Evolutionary conservation across 2,888 invertebrate species (phyloP), one percentile per base, ranked within the genome.

Genomic region (Aporophyla lueneburgensis): DNA sequence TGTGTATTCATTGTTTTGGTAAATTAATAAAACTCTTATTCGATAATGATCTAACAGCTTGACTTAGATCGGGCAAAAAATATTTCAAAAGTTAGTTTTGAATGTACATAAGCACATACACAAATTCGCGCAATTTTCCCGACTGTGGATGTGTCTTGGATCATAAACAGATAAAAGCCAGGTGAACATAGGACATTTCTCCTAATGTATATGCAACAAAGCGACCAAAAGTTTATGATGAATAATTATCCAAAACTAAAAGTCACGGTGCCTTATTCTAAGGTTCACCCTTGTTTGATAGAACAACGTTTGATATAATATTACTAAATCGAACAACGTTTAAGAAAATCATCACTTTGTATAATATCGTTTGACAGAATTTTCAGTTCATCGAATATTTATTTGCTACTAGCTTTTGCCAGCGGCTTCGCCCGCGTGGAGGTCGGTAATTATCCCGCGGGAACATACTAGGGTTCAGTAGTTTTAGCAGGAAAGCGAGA

Each of bases 231-330:
- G 33, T n/a, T 63, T 33, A 53, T 54, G 80, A 65, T 66, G 19
- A 49, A 59, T 59, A 71, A 65, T 59, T n/a, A 40, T 12, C 5
- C 10, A 43, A 63, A 67, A 53, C 43, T 19, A 5, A n/a, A 40
- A 66, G n/a, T 83, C 73, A 78, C 49, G 46, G 16, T 51, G 43
- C 51, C 33, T 49, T 27, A 16, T 65, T 40, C 12, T 24, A 43
- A 54, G n/a, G n/a, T n/a, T n/a, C n/a, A n/a, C n/a, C n/a, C n/a
- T n/a, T n/a, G n/a, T n/a, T n/a, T n/a, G n/a, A n/a, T n/a, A n/a
- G n/a, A n/a, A n/a, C n/a, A n/a, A n/a, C n/a, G n/a, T n/a, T n/a
- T n/a, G n/a, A n/a, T n/a, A n/a, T n/a, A n/a, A n/a, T n/a, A n/a
- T n/a, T n/a, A n/a, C n/a, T n/a, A n/a, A n/a, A n/a, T n/a, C n/a